phyloP scores from a whole-genome alignment of 2,797 vertebrate species.

The Acanthiza pusilla region DNA sequence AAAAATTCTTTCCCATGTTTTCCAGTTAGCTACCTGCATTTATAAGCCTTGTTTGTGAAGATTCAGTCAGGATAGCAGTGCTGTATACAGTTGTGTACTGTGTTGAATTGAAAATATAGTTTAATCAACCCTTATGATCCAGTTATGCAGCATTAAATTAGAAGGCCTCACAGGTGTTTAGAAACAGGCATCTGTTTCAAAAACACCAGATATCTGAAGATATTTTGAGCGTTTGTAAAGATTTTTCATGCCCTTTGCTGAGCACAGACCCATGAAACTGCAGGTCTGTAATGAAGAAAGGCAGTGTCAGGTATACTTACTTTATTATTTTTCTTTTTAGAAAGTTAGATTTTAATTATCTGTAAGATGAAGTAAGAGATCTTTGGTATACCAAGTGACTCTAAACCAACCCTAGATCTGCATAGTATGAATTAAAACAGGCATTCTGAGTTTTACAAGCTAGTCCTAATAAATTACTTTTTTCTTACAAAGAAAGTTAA shows the following conservation, averaged over 20 bases:
- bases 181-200: not conserved
- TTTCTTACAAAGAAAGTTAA: not conserved
- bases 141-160: not conserved
- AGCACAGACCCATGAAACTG: not conserved
- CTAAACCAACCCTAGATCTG: not conserved
- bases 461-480: not conserved
- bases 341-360: constrained; percentile 9
- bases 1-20: not conserved
- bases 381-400: not conserved
- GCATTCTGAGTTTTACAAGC: not conserved
- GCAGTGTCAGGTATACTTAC: not conserved
- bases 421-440: not conserved
- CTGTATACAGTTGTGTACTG: not conserved
- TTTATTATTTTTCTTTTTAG: constrained; percentile 10
- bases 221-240: not conserved
- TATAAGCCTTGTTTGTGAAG: not conserved
- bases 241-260: not conserved
- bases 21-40: not conserved
- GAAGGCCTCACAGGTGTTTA: not conserved
- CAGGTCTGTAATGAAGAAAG: not conserved
- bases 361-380: not conserved
- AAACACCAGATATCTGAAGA: not conserved
- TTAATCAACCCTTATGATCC: not conserved
- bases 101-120: not conserved
- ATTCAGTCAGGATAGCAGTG: not conserved